phyloP scores from a whole-genome alignment of 2,888 invertebrate species.

The Liopterus haemorrhoidalis region DNA sequence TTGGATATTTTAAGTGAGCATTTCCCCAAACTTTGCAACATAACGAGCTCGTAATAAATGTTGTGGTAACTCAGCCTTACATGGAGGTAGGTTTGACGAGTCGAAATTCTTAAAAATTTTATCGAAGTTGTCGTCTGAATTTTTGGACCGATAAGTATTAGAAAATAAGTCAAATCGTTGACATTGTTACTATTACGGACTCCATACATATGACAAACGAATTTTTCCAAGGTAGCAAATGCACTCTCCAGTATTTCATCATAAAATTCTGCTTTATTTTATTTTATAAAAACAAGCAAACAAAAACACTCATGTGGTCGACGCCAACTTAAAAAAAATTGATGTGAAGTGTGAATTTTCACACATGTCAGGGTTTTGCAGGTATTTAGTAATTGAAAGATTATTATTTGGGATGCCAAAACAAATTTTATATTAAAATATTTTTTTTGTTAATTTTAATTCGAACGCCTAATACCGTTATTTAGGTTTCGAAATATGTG shows the following conservation, averaged over 20 bases:
- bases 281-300: too few relatives aligned
- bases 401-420: too few relatives aligned
- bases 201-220: conserved; percentile 29
- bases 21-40: conserved; percentile 30
- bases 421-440: too few relatives aligned
- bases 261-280: too few relatives aligned
- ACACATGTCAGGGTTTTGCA: too few relatives aligned
- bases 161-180: conserved; percentile 28
- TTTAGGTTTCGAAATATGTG: too few relatives aligned
- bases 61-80: conserved; percentile 31
- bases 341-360: too few relatives aligned
- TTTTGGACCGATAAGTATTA: conserved; percentile 21
- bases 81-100: conserved; percentile 27
- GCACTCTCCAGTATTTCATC: conserved; percentile 14
- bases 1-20: conserved; percentile 29
- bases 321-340: too few relatives aligned
- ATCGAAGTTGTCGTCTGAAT: conserved; percentile 22
- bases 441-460: too few relatives aligned
- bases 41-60: conserved; percentile 31
- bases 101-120: conserved; percentile 28
- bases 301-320: too few relatives aligned
- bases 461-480: too few relatives aligned
- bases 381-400: too few relatives aligned
- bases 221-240: conserved; percentile 22
- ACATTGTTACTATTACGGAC: conserved; percentile 21